Evolutionary conservation across 37 sponge, comb jelly and placozoan genomes (phyloP), one percentile per base, ranked within the genome.

Genomic region (Halisarca cf. caerulea): DNA sequence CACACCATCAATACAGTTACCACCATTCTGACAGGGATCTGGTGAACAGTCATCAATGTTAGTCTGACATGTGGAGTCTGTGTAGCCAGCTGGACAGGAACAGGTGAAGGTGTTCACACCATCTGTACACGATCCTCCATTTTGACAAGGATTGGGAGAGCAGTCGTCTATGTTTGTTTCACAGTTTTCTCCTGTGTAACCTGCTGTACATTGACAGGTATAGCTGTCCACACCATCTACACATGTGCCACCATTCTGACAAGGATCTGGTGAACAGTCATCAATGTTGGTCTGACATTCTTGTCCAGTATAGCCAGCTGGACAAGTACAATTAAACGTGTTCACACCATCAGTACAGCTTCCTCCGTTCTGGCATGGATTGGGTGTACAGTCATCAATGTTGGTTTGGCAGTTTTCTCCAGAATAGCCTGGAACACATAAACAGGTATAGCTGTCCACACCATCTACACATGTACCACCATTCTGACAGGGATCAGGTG

Each of bases 291-390:
- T 45, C 15, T 38, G 51, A 80, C 86, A 85, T 32, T 54, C 43
- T 23, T 57, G 41, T 58, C 87, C 87, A 81, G 68, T 86, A 39
- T 25, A 86, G 25, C 81, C 87, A 44, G 58, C 57, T 1, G 3
- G 39, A 59, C 87, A 86, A 5, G 53, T 23, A 32, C 87, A 86
- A 14, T 32, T 17, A 30, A 54, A 86, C 21, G 8, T 20, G 25
- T 80, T 86, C 2, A 80, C 25, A 8, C 82, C 72, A 62, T 80
- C 82, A 64, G 37, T 64, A 47, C 87, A 86, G 4, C n/a, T 81
- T 28, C 87, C 87, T 25, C 87, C 87, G 45, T 85, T 85, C 78
- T 85, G 78, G 75, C 85, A 85, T 54, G 78, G 78, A 47, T 21
- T 60, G 39, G 57, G 55, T n/a, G 33, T 8, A 77, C 85, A 85